Evolutionary conservation across 2,113 vertebrate genomes (phyloP).

Genomic region (Leptobrachium ailaonicum): DNA sequence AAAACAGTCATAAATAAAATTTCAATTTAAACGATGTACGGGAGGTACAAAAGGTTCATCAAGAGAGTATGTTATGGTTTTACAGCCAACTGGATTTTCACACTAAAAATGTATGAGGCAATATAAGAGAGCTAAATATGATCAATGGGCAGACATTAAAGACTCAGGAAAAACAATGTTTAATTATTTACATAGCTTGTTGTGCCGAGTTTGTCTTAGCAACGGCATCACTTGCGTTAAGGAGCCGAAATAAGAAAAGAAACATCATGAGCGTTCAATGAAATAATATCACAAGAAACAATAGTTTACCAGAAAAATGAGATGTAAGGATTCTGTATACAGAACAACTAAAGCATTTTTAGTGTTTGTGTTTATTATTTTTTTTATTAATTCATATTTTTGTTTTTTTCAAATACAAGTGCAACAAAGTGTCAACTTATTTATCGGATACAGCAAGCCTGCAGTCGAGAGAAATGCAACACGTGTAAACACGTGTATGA

Average conservation of each 20-base stretch:
- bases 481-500: no score
- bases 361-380: constrained; percentile 6
- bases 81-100: constrained; percentile 42
- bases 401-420: no score
- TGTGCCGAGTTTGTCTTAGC: constrained; percentile 11
- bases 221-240: constrained; percentile 10
- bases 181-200: constrained; percentile 45
- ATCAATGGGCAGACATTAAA: constrained; percentile 46
- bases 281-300: not conserved
- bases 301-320: constrained; percentile 1
- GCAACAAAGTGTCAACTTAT: no score
- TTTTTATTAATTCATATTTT: constrained; percentile 8
- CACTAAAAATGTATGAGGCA: constrained; percentile 40
- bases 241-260: constrained; percentile 5
- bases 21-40: constrained; percentile 18
- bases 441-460: no score
- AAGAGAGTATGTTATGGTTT: constrained; percentile 32
- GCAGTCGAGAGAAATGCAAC: no score
- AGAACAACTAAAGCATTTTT: no score
- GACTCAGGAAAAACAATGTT: constrained; percentile 19
- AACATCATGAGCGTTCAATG: constrained; percentile 2
- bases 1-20: constrained; percentile 36
- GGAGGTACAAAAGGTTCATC: constrained; percentile 37
- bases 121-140: constrained; percentile 42
- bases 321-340: not conserved